Evolutionary conservation across 1,140 invertebrate species (phyloP).

Genomic region (Temnothorax longispinosus): DNA sequence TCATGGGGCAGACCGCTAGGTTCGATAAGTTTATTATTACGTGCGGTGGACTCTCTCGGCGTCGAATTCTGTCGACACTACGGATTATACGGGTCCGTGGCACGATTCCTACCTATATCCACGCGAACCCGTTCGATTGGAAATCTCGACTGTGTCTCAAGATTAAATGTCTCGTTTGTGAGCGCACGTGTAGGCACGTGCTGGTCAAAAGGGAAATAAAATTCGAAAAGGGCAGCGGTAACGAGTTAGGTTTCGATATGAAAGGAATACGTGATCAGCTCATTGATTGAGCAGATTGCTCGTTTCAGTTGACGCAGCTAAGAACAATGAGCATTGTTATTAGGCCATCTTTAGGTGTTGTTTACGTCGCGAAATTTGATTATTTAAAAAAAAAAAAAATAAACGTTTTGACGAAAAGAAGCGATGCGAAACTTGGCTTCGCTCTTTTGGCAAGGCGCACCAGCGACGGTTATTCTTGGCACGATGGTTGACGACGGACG

Average conservation of each 20-base stretch:
- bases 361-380: neutral
- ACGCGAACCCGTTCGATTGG: neutral
- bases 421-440: neutral
- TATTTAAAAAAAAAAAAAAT: neutral
- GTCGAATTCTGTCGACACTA: neutral
- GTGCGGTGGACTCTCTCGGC: neutral
- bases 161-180: neutral
- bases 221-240: neutral
- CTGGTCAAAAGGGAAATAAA: neutral
- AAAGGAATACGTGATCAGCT: neutral
- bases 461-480: conserved; percentile 70
- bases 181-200: neutral
- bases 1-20: conserved; percentile 48
- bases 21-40: conserved; percentile 59
- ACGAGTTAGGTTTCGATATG: neutral
- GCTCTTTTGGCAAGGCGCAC: conserved; percentile 60
- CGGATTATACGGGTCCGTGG: neutral
- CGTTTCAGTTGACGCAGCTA: no score
- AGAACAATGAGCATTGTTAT: neutral
- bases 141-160: neutral
- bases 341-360: neutral
- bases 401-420: neutral
- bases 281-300: neutral
- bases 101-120: neutral
- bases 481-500: conserved; percentile 63